Evolutionary conservation across 2,113 vertebrate genomes (phyloP), one percentile per base, ranked within the genome.

Genomic region (Podiceps cristatus): DNA sequence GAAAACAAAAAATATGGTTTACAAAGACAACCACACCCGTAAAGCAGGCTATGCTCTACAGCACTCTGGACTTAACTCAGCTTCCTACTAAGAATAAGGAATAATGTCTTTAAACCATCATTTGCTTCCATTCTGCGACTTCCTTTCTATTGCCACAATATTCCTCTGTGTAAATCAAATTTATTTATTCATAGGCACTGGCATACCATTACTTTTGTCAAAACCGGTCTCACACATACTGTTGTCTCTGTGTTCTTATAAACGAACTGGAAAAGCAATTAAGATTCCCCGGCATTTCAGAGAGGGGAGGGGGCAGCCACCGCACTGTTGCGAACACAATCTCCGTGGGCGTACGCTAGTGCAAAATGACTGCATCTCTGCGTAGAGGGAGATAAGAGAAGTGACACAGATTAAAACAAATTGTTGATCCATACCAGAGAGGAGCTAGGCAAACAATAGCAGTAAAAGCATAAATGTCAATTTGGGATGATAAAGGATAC

Each of bases 401-500:
- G 97, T 97, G 98, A 99, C 99, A 98, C 22, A 98, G 98, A 99
- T 98, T 98, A 98, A 99, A 99, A 99, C 98, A 98, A 99, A 99
- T 98, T 95, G 98, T 98, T 97, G 97, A 98, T 98, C 98, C 98
- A 93, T 94, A 98, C 97, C 93, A 92, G 96, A 95, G 95, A 98
- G 98, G 96, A 98, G 98, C 98, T 97, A 92, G 98, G 98, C 98
- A 98, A 99, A 99, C 99, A 99, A 99, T 98, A 97, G 98, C 98
- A 98, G 98, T 98, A 98, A 98, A 98, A 99, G 98, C 98, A 99
- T 99, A 99, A 99, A 99, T 98, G 98, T 99, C 99, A 99, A 99
- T 99, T 99, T 99, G 97, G 97, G 98, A 99, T 99, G 98, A 99
- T 99, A 98, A 98, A 99, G 97, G 98, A 98, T 98, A 98, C 99